Evolutionary conservation across 1,140 invertebrate genomes (phyloP).

Genomic region (Harpegnathos saltator): DNA sequence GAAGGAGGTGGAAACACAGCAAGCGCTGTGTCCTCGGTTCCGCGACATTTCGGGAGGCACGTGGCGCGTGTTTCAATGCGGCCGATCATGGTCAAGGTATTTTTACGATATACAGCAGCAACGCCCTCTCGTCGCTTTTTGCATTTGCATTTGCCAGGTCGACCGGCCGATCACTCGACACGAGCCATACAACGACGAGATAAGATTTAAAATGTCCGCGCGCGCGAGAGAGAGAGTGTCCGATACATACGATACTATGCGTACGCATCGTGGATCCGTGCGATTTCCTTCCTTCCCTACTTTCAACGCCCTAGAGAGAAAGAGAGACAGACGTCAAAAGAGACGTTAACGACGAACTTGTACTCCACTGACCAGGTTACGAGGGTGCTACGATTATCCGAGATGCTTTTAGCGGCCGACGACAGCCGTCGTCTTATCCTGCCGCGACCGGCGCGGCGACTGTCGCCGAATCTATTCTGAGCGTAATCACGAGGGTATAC

Average conservation of each 20-base stretch:
- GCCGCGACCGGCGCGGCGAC: not conserved
- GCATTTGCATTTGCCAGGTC: slow-evolving; percentile 15
- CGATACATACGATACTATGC: not conserved
- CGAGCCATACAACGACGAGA: slow-evolving; percentile 6
- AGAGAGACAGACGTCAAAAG: too few species aligned
- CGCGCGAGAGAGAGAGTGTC: too few species aligned
- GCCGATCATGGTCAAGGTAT: not conserved
- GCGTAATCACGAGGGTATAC: not conserved
- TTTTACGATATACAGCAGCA: slow-evolving; percentile 28
- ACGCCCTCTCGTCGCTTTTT: not conserved
- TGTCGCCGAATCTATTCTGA: slow-evolving; percentile 36
- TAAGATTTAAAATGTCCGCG: slow-evolving; percentile 1
- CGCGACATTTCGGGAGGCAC: not conserved
- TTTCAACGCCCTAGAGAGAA: not conserved
- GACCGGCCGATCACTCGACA: not conserved
- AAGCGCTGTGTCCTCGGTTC: not conserved
- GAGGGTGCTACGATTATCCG: not conserved
- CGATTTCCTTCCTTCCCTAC: not conserved
- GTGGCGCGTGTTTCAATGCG: not conserved
- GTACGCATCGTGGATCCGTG: too few species aligned
- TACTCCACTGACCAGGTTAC: not conserved
- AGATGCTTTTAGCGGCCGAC: not conserved
- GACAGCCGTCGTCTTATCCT: not conserved
- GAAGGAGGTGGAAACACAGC: not conserved
- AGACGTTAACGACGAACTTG: not conserved